A percentile compares a stretch with the other conserved stretches of the same genome.
These are phyloP conservation scores for Maccullochella peelii DNA, from an alignment of 2,113 vertebrate species.

Conservation along the genomic window DNA sequence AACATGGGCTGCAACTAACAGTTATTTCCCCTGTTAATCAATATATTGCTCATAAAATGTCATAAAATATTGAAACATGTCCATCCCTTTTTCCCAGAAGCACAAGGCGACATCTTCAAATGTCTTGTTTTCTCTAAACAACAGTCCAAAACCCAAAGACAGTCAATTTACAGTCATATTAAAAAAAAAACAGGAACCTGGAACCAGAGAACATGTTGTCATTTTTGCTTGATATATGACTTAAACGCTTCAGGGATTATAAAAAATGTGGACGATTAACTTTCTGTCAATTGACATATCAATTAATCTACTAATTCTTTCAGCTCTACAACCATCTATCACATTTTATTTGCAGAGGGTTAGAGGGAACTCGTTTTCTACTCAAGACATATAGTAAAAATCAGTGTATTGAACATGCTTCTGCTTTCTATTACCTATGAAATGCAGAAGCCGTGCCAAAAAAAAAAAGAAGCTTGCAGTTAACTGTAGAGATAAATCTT, in stretches of 20 bases:
- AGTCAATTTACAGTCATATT: background rate
- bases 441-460: background rate
- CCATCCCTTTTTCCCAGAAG: background rate
- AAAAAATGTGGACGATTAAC: background rate
- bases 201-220: background rate
- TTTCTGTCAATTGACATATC: background rate
- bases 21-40: background rate
- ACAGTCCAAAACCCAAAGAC: background rate
- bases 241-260: background rate
- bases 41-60: background rate
- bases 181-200: background rate
- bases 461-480: background rate
- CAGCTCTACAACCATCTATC: background rate
- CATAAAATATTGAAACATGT: background rate
- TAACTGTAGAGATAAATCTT: constrained; percentile 36
- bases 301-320: background rate
- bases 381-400: background rate
- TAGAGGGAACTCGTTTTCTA: background rate
- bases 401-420: background rate
- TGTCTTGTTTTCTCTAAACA: background rate
- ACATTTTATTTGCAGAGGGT: background rate
- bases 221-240: background rate
- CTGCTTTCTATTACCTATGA: background rate
- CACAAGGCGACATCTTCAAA: background rate
- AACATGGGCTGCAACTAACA: background rate